Evolutionary conservation across 2,888 invertebrate genomes (phyloP).

Genomic region (Catocala nupta): DNA sequence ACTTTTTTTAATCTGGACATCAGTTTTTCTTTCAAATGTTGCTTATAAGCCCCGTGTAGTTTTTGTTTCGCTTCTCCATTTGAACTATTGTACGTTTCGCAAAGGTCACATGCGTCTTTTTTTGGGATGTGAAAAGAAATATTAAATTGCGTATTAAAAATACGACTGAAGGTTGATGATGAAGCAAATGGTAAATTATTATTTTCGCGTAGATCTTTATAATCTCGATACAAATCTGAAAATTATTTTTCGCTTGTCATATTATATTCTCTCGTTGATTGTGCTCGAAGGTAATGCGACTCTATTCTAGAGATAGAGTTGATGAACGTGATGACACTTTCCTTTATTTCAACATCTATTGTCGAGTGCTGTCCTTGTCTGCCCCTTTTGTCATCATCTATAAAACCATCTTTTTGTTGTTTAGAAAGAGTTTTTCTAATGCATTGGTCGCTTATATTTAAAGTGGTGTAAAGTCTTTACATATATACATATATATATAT

Average conservation of each 20-base stretch:
- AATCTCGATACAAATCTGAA: slow-evolving; percentile 8
- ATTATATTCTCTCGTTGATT: slow-evolving; percentile 7
- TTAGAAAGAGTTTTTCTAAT: slow-evolving; percentile 1
- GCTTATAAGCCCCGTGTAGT: too few relatives aligned
- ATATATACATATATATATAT: neutral
- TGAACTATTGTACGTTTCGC: neutral
- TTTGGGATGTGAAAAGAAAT: slow-evolving; percentile 15
- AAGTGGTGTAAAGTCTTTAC: too few relatives aligned
- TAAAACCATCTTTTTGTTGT: neutral
- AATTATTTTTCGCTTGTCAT: slow-evolving; percentile 5
- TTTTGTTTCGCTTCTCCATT: too few relatives aligned
- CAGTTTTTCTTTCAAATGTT: too few relatives aligned
- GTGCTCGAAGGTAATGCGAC: slow-evolving; percentile 3
- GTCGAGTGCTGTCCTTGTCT: slow-evolving; percentile 1
- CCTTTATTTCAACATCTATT: neutral
- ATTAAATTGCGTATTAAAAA: slow-evolving; percentile 20
- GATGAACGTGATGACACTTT: slow-evolving; percentile 1
- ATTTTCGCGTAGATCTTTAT: slow-evolving; percentile 17
- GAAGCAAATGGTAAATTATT: slow-evolving; percentile 16
- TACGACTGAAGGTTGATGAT: slow-evolving; percentile 15
- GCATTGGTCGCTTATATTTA: neutral
- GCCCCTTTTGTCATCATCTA: neutral
- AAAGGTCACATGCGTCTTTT: slow-evolving; percentile 19
- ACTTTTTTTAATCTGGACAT: neutral
- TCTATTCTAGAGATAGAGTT: slow-evolving; percentile 8